Base-by-base conservation (phyloP, 2,797 vertebrate genomes). In the Bryconaethiops microstoma region DNA sequence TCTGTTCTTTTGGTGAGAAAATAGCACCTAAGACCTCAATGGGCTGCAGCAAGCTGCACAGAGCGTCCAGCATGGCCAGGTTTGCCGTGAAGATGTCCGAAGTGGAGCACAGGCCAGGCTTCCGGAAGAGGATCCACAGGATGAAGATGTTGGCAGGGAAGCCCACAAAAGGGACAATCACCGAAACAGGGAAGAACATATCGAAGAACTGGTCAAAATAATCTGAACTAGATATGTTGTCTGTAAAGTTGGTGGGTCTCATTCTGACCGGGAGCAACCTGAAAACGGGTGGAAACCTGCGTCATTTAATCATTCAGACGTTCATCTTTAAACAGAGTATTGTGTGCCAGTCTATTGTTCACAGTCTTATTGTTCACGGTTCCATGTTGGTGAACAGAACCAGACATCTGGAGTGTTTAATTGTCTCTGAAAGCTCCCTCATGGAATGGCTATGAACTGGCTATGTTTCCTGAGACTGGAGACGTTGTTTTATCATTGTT, bases 31-130 rank as follows among this genome's bases (percentile, higher is more conserved):
- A 14, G 4, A 62, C 19, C 62, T 83, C 80, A 52, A 54, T 12
- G 75, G 76, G 80, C 69, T 69, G 74, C 35, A 67, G 1, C 48
- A 72, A 13, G 16, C 79, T 57, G 78, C 67, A 69, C 42, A 69
- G 70, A 25, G 52, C 52, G 57, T 80, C 67, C 65, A 78, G 73
- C 62, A 74, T 57, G 76, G 85, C 63, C 75, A 84, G 73, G 69
- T 79, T 78, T 8, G 17, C 14, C 21, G 35, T 16, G 62, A 65
- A 65, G 29, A 80, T 12, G n/a, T 57, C 42, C 2, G 48, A 29
- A 40, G 48, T 67, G 13, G 78, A 74, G 70, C 70, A 55, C 48
- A 74, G 29, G 35, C 70, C 50, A 42, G 62, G 48, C 7, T 73
- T 67, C 5, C 59, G 25, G 4, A 65, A 23, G 19, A 80, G 60